Evolutionary conservation across 2,797 vertebrate species (phyloP), one percentile per base, ranked within the genome.

Genomic region (Silurus lanzhouensis): DNA sequence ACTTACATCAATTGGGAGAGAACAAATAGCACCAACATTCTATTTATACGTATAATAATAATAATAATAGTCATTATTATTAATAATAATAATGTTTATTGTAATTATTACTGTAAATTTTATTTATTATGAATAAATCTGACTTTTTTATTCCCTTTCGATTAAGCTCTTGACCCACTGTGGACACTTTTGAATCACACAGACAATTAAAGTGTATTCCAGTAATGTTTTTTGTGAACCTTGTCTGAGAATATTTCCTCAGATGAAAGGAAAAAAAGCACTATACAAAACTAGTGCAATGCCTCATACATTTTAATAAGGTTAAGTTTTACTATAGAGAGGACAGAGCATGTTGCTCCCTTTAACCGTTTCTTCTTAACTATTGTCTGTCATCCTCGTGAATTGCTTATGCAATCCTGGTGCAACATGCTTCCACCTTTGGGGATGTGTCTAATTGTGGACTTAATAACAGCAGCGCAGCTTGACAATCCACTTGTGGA

Each of bases 391-490:
- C 82, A 9, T 84, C 88, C 55, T 87, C 55, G 61, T 89, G 27
- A 80, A 81, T 92, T 91, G 85, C 90, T 92, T 91, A 93, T 93
- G 93, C 91, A 93, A 93, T 93, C 91, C 92, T 86, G 90, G 90
- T 92, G 91, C 89, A 91, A 83, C 86, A 77, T 83, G n/a, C 86
- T 85, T 88, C 89, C 91, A 92, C 92, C 87, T 90, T 90, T 84
- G 92, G 93, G 91, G 94, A 90, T 71, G 86, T 87, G 89, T 93
- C 92, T 94, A 94, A 94, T 94, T 94, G 93, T 93, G 90, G 91
- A 91, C 90, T 93, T 94, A 94, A 93, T 93, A 94, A 93, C 90
- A 90, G 88, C 80, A 88, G 86, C 52, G 74, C 88, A 91, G 91
- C 91, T 90, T 89, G 90, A 90, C 90, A 91, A 87, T 89, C 80